Evolutionary conservation across 2,888 invertebrate species (phyloP).

Genomic region (Strigamia transsilvanica): DNA sequence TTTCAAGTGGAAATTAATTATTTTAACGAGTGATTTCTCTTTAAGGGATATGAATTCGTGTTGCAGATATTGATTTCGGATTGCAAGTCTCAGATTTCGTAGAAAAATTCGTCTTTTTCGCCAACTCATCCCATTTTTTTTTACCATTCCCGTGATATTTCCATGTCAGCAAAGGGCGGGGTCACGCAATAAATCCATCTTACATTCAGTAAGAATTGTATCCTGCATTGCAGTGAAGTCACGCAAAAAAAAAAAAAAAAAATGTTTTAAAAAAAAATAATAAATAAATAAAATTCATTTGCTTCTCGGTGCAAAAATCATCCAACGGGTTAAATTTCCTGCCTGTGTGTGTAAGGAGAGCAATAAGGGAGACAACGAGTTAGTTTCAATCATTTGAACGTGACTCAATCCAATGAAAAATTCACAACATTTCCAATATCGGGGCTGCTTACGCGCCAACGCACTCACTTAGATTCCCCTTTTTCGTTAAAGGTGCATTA

Average conservation of each 20-base stretch:
- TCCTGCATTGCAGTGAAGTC: too few species aligned
- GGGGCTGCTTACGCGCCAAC: not conserved
- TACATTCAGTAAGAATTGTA: too few species aligned
- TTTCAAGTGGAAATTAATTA: not conserved
- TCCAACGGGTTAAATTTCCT: not conserved
- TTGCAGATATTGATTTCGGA: not conserved
- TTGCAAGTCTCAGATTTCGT: not conserved
- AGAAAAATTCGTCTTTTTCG: not conserved
- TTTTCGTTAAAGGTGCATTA: not conserved
- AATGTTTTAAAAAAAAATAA: not conserved
- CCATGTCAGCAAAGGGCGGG: too few species aligned
- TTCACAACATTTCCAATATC: constrained; percentile 1
- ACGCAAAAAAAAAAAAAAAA: not conserved
- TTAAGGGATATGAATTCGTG: not conserved
- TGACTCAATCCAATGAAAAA: not conserved
- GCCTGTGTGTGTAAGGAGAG: not conserved
- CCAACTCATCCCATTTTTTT: not conserved
- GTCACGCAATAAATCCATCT: too few species aligned
- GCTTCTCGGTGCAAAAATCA: not conserved
- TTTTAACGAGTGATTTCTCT: not conserved
- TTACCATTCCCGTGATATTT: not conserved
- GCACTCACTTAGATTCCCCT: not conserved
- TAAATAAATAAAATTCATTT: not conserved
- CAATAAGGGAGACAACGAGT: not conserved
- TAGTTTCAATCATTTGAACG: not conserved